Percentiles rank a stretch among this genome's conserved stretches.
phyloP scores from a whole-genome alignment of 2,113 vertebrate species.

The Lasiurus borealis region DNA sequence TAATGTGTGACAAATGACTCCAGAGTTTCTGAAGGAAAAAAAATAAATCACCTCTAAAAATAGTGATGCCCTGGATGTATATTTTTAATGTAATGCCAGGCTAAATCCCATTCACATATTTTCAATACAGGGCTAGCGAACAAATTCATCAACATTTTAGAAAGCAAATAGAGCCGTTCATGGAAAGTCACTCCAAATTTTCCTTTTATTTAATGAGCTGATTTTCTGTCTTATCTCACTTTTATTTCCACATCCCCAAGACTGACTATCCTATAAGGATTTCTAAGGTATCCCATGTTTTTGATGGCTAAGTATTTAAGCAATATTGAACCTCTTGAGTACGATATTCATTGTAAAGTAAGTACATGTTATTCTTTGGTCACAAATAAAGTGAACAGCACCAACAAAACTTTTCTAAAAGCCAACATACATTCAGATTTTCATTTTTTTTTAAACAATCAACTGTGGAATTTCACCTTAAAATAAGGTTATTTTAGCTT shows the following conservation, averaged over 20 bases:
- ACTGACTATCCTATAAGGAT: conserved; percentile 12
- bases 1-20: conserved; percentile 2
- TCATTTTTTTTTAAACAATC: not conserved
- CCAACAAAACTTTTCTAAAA: conserved; percentile 44
- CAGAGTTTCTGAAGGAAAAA: not conserved
- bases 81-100: not conserved
- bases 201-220: conserved; percentile 41
- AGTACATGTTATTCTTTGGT: conserved; percentile 2
- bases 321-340: not conserved
- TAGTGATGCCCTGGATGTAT: not conserved
- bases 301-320: conserved; percentile 5
- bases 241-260: conserved; percentile 40
- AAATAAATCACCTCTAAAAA: conserved; percentile 1
- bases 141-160: conserved; percentile 2
- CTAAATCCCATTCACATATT: not conserved
- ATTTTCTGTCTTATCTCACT: not conserved
- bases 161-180: not conserved
- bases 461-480: not conserved
- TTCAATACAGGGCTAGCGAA: not conserved
- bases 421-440: conserved; percentile 13
- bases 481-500: conserved; percentile 38
- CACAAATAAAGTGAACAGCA: conserved; percentile 23
- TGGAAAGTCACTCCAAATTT: conserved; percentile 11
- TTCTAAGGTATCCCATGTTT: not conserved
- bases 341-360: not conserved